These are phyloP conservation scores for Nomada lathburiana DNA, from an alignment of 2,888 invertebrate species.

Conservation along the genomic window DNA sequence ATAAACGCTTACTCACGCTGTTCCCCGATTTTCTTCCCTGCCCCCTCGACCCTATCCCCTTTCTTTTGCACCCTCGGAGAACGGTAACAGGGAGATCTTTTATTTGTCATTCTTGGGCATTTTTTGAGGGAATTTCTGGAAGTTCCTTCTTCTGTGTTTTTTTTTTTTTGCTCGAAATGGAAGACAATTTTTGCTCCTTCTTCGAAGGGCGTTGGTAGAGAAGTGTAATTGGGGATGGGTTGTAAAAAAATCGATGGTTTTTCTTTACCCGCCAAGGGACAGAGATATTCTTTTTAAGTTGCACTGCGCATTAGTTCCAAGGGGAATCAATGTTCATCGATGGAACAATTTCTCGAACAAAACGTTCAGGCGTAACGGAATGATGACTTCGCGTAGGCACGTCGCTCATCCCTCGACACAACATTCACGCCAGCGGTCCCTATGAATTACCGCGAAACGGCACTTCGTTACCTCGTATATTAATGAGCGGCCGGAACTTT, in stretches of 20 bases:
- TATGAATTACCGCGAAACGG: slow-evolving; percentile 26
- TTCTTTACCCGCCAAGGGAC: no score
- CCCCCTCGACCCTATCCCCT: slow-evolving; percentile 2
- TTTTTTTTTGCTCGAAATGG: neutral
- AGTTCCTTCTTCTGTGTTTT: neutral
- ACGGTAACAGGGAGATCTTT: slow-evolving; percentile 6
- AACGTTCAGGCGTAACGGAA: neutral
- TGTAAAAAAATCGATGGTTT: no score
- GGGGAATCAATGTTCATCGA: neutral
- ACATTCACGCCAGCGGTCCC: slow-evolving; percentile 1
- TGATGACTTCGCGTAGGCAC: neutral
- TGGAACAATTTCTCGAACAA: neutral
- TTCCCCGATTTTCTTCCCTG: slow-evolving; percentile 47
- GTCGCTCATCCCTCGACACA: neutral
- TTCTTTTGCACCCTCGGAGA: slow-evolving; percentile 7
- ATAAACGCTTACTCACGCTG: slow-evolving; percentile 79
- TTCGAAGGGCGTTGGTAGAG: no score
- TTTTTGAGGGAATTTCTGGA: neutral
- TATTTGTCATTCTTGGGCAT: slow-evolving; percentile 12
- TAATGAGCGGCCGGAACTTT: slow-evolving; percentile 44
- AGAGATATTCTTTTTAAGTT: neutral
- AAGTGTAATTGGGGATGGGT: no score
- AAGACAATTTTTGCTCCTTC: neutral
- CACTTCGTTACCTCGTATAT: slow-evolving; percentile 45
- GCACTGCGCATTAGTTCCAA: no score